Evolutionary conservation across 2,113 vertebrate genomes (phyloP).

Genomic region (Sprattus sprattus): DNA sequence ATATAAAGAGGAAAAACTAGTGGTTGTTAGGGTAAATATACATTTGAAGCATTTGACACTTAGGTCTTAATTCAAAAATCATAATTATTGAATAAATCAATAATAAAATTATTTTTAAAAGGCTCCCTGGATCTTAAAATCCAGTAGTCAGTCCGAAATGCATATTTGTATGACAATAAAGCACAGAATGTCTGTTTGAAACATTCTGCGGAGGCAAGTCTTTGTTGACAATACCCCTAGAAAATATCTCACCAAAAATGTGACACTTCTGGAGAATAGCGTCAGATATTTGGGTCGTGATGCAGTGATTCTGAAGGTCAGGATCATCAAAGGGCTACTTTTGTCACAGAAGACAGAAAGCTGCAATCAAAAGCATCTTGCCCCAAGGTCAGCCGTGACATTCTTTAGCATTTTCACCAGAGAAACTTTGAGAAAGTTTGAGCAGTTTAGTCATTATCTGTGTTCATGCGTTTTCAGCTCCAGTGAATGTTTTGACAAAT

Average conservation of each 20-base stretch:
- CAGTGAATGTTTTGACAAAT: slow-evolving; percentile 2
- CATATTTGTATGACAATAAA: background rate
- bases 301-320: background rate
- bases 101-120: no score
- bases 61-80: no score
- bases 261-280: background rate
- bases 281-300: background rate
- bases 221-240: background rate
- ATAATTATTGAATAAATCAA: no score
- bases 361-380: background rate
- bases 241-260: background rate
- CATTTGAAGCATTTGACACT: no score
- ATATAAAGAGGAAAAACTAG: no score
- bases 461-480: background rate
- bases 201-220: background rate
- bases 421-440: background rate
- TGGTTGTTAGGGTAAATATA: no score
- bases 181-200: background rate
- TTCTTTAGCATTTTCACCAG: background rate
- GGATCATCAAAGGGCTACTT: background rate
- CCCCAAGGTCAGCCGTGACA: background rate
- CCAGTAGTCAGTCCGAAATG: no score
- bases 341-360: background rate
- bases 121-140: no score
- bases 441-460: background rate